A percentile compares a stretch with the other conserved stretches of the same genome.
Evolutionary conservation across 2,888 invertebrate species (phyloP).

Genomic region (Chrysomela aeneicollis): DNA sequence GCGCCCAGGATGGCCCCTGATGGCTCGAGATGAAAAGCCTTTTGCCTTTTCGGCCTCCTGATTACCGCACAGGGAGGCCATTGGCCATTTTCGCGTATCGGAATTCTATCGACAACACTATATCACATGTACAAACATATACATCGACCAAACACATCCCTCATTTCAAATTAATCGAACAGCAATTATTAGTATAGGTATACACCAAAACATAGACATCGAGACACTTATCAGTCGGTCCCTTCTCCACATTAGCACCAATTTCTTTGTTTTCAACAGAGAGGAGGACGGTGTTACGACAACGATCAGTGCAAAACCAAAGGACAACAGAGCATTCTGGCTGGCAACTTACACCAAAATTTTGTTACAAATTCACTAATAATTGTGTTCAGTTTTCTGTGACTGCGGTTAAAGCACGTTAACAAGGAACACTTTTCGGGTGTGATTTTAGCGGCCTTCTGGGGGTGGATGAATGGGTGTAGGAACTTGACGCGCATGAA

Average conservation of each 20-base stretch:
- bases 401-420: conserved; percentile 33
- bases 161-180: conserved; percentile 33
- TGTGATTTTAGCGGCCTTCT: conserved; percentile 43
- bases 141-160: conserved; percentile 45
- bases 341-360: conserved; percentile 56
- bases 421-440: conserved; percentile 33
- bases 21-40: not conserved
- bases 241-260: conserved; percentile 40
- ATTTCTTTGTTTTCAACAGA: conserved; percentile 31
- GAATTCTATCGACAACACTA: not conserved
- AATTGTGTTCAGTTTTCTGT: conserved; percentile 54
- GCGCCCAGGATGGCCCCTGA: conserved; percentile 17
- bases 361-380: conserved; percentile 56
- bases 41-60: conserved; percentile 13
- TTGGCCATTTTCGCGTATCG: not conserved
- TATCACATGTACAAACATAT: conserved; percentile 20
- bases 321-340: conserved; percentile 44
- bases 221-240: conserved; percentile 44
- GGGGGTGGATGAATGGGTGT: conserved; percentile 41
- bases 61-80: not conserved
- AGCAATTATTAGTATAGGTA: conserved; percentile 33
- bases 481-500: conserved; percentile 31
- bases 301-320: conserved; percentile 56
- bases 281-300: conserved; percentile 48
- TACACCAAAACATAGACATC: conserved; percentile 46